Base-by-base conservation (phyloP, 2,797 vertebrate species). In the Manis pentadactyla region DNA sequence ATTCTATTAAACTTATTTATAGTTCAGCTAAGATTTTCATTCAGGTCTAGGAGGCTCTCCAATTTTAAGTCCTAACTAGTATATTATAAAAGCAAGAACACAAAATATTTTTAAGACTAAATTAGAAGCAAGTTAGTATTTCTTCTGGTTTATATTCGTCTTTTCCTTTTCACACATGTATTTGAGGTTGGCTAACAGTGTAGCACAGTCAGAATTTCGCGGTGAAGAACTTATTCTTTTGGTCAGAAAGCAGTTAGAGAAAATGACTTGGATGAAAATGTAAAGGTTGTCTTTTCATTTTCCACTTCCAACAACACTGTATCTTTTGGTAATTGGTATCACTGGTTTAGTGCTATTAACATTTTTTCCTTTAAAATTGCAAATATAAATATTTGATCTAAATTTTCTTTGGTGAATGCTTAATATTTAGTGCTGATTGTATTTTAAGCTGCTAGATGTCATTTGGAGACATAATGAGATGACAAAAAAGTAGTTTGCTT, bases 361-460 rank as follows among this genome's bases (percentile, higher is more conserved):
- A 46, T 31, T 49, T 85, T 57, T 89, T 55, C 51, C 23, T 79
- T 93, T 82, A 46, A 66, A 93, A 5, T 55, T 37, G 75, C 59
- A 90, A 86, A 53, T 90, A 66, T 27, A 91, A 93, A 94, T 91
- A 92, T 91, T 94, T 91, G 37, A 86, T 86, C 71, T 93, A 86
- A 79, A 74, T 78, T 64, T 78, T 66, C 46, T 92, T 94, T 92
- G 63, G 83, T 39, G 29, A 81, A 64, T 81, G 71, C 53, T 93
- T 75, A 92, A 39, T 93, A 93, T 86, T 93, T 93, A 89, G 39
- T 61, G 42, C 17, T 81, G 5, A 81, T 89, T 83, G 13, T 31
- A 87, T 83, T 87, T 87, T 77, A 89, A 57, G 9, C 53, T 71
- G 69, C 46, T 93, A 89, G 96, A 95, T 87, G 39, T 92, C 39